Conservation (phyloP, 2,888 invertebrate genomes). For the Trachelus tabidus region DNA sequence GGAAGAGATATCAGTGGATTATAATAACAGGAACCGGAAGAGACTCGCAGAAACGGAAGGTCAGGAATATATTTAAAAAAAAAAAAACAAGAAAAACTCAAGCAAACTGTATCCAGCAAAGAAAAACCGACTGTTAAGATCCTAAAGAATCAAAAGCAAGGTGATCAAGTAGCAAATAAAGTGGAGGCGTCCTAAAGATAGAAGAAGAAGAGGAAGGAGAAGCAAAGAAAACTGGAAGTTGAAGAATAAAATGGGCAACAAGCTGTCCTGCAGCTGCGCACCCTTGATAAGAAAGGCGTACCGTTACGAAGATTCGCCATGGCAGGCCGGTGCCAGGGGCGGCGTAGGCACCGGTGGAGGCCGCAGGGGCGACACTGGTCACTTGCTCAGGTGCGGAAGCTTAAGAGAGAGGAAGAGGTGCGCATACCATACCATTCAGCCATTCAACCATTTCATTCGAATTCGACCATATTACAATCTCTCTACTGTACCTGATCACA, state of each 20-base stretch:
- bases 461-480: constrained; percentile 34
- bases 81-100: constrained; percentile 6
- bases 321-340: constrained; percentile 75
- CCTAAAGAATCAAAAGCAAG: constrained; percentile 30
- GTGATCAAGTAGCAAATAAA: constrained; percentile 9
- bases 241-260: constrained; percentile 86
- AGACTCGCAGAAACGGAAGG: constrained; percentile 6
- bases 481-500: constrained; percentile 27
- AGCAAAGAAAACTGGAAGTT: constrained; percentile 21
- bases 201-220: constrained; percentile 24
- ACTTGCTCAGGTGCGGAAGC: constrained; percentile 80
- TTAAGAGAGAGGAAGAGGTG: constrained; percentile 67
- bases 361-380: constrained; percentile 64
- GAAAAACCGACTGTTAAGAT: constrained; percentile 27
- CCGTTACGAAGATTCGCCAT: constrained; percentile 95
- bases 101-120: constrained; percentile 18
- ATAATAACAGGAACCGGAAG: not conserved
- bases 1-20: not conserved
- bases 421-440: constrained; percentile 62
- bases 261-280: constrained; percentile 96
- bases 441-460: constrained; percentile 51
- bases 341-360: constrained; percentile 52
- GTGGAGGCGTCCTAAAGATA: not conserved
- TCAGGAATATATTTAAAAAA: constrained; percentile 7
- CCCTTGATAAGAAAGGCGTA: constrained; percentile 96